Evolutionary conservation across 1,140 invertebrate genomes (phyloP), one percentile per base, ranked within the genome.

Genomic region (Mactra quadrangularis): DNA sequence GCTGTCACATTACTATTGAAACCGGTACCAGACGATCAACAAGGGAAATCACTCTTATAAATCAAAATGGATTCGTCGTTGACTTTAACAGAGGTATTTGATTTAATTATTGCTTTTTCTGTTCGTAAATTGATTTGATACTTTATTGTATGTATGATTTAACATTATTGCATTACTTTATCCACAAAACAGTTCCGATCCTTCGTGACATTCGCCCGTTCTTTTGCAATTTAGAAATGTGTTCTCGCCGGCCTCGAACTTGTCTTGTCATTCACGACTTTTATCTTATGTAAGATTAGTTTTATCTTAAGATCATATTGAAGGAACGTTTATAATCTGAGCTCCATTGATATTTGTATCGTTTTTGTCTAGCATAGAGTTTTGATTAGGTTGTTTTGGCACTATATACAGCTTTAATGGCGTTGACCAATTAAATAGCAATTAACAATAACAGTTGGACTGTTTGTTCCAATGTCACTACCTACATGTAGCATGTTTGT

Each of bases 41-140:
- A 76, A 64, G 74, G 74, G 74, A 64, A 22, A 33, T n/a, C 1
- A 76, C 29, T 64, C 59, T 19, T 27, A 15, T 6, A 25, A 15
- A 47, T 1, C 15, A 76, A 76, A 62, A 76, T 76, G 74, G 25
- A 55, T 50, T 33, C 74, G 50, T 13, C 33, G 27, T 22, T 47
- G 33, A 76, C 74, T 22, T 60, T 76, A 15, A 76, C 57, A 27
- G 74, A 76, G 74, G 74, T 76, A 76, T 31, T 31, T 60, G 33
- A 6, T 47, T 76, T 62, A n/a, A n/a, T 75, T 62, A 0, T 19
- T 60, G 33, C 22, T 35, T 45, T 59, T 27, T 41, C 60, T 38
- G 29, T 27, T 75, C 60, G 7, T 64, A 33, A 27, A 35, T 33
- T 35, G 0, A 35, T 3, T 27, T 59, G 1, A 59, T 31, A 17